Evolutionary conservation across 2,888 invertebrate genomes (phyloP).

Genomic region (Nineta flava): DNA sequence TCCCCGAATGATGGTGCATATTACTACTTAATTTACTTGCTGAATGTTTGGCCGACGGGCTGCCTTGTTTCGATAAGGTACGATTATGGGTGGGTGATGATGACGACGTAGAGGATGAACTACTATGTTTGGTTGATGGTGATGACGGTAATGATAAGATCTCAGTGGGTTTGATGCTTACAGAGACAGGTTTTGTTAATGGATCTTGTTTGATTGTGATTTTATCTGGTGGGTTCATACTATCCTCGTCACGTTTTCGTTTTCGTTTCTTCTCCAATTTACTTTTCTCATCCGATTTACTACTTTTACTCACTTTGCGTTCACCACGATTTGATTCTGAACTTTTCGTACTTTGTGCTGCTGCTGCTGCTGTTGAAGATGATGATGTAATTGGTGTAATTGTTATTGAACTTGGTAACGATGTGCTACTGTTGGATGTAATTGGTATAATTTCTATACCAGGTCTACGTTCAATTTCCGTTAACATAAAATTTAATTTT

Average conservation of each 20-base stretch:
- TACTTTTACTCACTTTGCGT: conserved; percentile 28
- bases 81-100: conserved; percentile 54
- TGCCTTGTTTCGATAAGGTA: conserved; percentile 39
- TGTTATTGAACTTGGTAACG: conserved; percentile 65
- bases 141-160: conserved; percentile 31
- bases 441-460: conserved; percentile 80
- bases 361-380: no score
- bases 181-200: conserved; percentile 51
- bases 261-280: conserved; percentile 52
- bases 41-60: conserved; percentile 38
- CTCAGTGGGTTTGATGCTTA: conserved; percentile 52
- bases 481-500: conserved; percentile 39
- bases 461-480: conserved; percentile 46
- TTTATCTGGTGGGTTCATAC: conserved; percentile 74
- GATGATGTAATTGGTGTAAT: conserved; percentile 63
- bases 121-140: conserved; percentile 27
- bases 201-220: conserved; percentile 58
- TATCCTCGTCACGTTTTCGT: conserved; percentile 57
- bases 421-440: conserved; percentile 38
- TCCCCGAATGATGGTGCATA: conserved; percentile 28
- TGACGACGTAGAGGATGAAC: conserved; percentile 54
- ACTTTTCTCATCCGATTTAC: conserved; percentile 27
- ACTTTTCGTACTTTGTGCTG: conserved; percentile 25
- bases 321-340: conserved; percentile 26
- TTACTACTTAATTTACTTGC: conserved; percentile 34